A percentile compares a stretch with the other conserved stretches of the same genome.
These are phyloP conservation scores for Atethmia centrago DNA, from an alignment of 2,888 invertebrate species.

Conservation along the genomic window DNA sequence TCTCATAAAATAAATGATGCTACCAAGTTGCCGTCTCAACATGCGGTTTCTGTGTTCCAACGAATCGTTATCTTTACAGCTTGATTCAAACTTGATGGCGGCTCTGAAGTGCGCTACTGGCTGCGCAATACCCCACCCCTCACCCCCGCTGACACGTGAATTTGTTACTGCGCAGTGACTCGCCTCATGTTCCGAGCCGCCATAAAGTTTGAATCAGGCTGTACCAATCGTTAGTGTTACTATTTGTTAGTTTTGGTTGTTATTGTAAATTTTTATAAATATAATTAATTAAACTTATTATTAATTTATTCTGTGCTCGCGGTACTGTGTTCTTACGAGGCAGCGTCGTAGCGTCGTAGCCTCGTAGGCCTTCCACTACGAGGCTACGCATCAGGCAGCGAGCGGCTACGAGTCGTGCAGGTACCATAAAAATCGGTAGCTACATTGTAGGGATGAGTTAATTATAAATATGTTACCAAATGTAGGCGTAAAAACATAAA, in stretches of 20 bases:
- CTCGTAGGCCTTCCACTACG: constrained; percentile 32
- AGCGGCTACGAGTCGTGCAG: constrained; percentile 1
- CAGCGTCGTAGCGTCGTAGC: constrained; percentile 23
- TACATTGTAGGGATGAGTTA: background rate
- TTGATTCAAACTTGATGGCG: too few relatives aligned
- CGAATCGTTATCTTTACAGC: background rate
- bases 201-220: too few relatives aligned
- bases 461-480: background rate
- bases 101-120: too few relatives aligned
- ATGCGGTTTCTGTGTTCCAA: background rate
- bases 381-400: constrained; percentile 26
- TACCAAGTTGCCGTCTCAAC: background rate
- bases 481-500: background rate
- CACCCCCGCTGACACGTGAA: too few relatives aligned
- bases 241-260: background rate
- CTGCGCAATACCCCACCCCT: too few relatives aligned
- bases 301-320: background rate
- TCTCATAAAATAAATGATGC: background rate
- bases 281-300: too few relatives aligned
- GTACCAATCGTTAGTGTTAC: too few relatives aligned
- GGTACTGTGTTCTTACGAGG: background rate
- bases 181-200: too few relatives aligned
- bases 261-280: background rate
- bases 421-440: background rate
- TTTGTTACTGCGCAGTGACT: too few relatives aligned